Evolutionary conservation across 2,113 vertebrate genomes (phyloP).

Genomic region (Orientallactaga bullata): DNA sequence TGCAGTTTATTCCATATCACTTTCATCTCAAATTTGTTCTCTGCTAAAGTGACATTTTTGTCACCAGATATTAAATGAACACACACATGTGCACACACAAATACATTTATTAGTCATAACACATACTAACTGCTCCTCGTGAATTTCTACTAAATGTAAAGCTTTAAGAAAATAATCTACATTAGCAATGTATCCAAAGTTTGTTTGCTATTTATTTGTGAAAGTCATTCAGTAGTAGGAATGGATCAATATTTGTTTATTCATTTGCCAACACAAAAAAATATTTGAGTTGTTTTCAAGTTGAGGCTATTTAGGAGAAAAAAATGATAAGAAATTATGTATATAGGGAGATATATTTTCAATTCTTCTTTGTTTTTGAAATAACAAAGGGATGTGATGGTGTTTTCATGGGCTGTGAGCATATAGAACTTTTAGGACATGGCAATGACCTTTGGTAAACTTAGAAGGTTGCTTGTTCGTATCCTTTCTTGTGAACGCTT

Average conservation of each 20-base stretch:
- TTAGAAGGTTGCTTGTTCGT: background rate
- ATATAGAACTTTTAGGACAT: background rate
- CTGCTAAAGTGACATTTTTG: background rate
- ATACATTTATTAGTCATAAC: too few species aligned
- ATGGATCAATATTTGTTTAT: background rate
- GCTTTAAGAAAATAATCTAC: background rate
- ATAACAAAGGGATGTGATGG: background rate
- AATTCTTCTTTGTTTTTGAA: background rate
- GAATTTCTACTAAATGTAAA: background rate
- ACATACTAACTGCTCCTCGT: too few species aligned
- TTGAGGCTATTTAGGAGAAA: background rate
- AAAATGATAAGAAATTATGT: background rate
- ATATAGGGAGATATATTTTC: background rate
- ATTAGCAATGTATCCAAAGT: fast-evolving
- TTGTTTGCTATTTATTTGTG: background rate
- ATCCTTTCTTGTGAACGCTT: too few species aligned
- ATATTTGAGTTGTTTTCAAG: background rate
- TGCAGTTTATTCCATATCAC: background rate
- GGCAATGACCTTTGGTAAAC: background rate
- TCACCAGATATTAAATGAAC: background rate
- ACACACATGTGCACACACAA: background rate
- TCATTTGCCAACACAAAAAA: background rate
- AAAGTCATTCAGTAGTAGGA: too few species aligned
- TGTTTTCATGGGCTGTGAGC: background rate
- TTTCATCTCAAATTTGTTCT: background rate